These are phyloP conservation scores for Podarcis lilfordi DNA, from an alignment of 2,797 vertebrate genomes.

Conservation along the genomic window DNA sequence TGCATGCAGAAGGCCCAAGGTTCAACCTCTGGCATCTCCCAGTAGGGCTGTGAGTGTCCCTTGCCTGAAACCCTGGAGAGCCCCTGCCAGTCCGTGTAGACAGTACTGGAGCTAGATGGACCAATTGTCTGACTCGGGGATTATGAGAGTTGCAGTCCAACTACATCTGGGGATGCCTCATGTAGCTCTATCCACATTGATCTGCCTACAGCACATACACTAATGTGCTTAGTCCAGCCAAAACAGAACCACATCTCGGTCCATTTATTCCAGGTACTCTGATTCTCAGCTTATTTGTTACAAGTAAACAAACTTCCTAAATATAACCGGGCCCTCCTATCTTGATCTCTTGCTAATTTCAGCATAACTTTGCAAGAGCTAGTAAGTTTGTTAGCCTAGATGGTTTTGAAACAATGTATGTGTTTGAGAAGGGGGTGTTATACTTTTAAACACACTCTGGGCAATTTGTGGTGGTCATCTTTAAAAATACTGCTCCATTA, in stretches of 20 bases:
- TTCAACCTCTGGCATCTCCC: no score
- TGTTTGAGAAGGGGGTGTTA: conserved; percentile 32
- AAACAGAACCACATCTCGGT: not conserved
- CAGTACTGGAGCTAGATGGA: no score
- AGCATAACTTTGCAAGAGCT: conserved; percentile 72
- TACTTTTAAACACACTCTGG: conserved; percentile 79
- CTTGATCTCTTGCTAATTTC: conserved; percentile 66
- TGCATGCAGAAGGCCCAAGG: no score
- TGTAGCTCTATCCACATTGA: no score
- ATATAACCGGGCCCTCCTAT: conserved; percentile 41
- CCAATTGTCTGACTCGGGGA: no score
- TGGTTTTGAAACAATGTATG: conserved; percentile 56
- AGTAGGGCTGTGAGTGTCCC: no score
- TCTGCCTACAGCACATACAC: no score
- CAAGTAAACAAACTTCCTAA: conserved; percentile 47
- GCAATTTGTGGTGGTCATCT: conserved; percentile 83
- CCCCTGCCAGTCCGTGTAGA: no score
- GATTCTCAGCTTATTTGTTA: conserved; percentile 51
- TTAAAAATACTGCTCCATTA: conserved; percentile 81
- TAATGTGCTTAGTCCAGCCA: no score
- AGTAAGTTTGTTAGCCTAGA: conserved; percentile 79
- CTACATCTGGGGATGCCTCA: no score
- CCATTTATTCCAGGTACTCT: conserved; percentile 20
- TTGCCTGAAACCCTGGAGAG: no score
- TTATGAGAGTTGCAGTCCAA: no score